phyloP scores from a whole-genome alignment of 1,140 invertebrate species.

The Anoplophora glabripennis region DNA sequence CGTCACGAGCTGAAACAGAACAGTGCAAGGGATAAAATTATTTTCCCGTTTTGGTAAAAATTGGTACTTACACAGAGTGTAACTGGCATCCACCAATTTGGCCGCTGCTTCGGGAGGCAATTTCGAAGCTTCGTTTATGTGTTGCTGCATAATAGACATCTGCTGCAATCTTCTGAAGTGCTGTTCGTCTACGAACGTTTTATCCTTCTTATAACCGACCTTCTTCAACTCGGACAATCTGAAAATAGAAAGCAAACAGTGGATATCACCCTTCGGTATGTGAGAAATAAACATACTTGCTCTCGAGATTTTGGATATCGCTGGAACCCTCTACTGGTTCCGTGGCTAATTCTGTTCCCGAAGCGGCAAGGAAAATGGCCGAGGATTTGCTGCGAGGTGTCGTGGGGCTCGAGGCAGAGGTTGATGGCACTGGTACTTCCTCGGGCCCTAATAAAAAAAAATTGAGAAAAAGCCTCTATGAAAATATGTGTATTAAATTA shows the following conservation, averaged over 20 bases:
- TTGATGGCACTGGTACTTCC: not conserved
- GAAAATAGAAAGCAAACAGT: conserved; percentile 19
- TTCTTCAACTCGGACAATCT: conserved; percentile 71
- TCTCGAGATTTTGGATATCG: conserved; percentile 17
- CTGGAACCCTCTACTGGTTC: conserved; percentile 29
- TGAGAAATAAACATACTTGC: conserved; percentile 22
- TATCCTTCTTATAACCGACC: conserved; percentile 69
- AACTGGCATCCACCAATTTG: conserved; percentile 66
- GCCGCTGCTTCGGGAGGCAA: conserved; percentile 65
- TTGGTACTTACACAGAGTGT: conserved; percentile 64
- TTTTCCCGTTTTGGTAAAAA: conserved; percentile 20
- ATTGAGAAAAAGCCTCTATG: too few species aligned
- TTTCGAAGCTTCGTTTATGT: conserved; percentile 63
- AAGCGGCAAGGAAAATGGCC: conserved; percentile 26
- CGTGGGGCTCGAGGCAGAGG: not conserved
- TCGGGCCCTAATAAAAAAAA: conserved; percentile 28
- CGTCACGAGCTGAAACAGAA: conserved; percentile 64
- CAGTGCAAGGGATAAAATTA: conserved; percentile 7
- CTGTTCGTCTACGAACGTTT: conserved; percentile 69
- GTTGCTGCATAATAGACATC: conserved; percentile 64
- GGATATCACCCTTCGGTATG: not conserved
- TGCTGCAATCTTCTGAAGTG: conserved; percentile 68
- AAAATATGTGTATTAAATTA: not conserved
- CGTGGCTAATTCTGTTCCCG: conserved; percentile 34
- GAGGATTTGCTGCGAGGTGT: conserved; percentile 25